A percentile compares a stretch with the other conserved stretches of the same genome.
Conservation (phyloP, 2,113 vertebrate genomes). For the Macrotis lagotis region DNA sequence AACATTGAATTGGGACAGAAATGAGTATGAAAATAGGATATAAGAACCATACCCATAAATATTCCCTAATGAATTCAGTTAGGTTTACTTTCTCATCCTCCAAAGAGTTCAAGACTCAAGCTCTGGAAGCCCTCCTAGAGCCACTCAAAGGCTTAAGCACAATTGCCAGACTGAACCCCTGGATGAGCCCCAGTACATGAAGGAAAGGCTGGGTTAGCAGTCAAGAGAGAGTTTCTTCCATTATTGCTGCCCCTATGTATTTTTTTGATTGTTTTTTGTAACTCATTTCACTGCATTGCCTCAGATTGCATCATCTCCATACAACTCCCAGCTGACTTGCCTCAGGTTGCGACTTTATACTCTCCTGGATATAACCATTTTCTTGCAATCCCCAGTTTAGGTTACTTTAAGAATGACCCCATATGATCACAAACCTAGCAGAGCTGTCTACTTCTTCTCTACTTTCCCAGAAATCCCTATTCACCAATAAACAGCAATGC, state of each 20-base stretch:
- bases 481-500: not conserved
- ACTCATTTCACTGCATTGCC: not conserved
- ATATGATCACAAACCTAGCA: not conserved
- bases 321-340: not conserved
- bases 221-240: not conserved
- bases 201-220: not conserved
- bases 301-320: not conserved
- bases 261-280: no score
- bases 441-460: not conserved
- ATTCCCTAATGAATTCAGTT: not conserved
- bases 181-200: not conserved
- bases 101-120: not conserved
- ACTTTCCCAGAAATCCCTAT: not conserved
- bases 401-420: not conserved
- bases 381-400: not conserved
- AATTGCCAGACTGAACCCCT: not conserved
- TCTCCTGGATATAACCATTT: not conserved
- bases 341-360: not conserved
- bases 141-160: not conserved
- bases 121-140: not conserved
- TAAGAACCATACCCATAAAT: not conserved
- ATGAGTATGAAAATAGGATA: not conserved
- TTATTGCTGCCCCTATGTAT: not conserved
- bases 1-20: not conserved
- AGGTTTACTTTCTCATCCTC: not conserved